Conservation (phyloP, 2,113 vertebrate genomes). For the Oostethus manadensis region DNA sequence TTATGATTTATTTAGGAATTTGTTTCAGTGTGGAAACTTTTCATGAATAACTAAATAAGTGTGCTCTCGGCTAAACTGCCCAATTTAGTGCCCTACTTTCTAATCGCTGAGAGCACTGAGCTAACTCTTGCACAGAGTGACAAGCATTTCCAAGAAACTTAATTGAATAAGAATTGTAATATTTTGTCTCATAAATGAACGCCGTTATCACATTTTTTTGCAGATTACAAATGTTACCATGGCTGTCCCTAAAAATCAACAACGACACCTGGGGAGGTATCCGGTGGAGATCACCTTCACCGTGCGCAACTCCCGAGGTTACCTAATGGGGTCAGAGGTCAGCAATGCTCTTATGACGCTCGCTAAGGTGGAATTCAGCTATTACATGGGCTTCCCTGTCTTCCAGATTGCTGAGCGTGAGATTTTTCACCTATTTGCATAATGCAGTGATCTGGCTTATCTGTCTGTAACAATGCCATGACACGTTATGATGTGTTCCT, state of each 20-base stretch:
- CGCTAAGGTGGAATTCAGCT: constrained; percentile 92
- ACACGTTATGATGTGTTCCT: neutral
- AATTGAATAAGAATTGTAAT: neutral
- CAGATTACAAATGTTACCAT: constrained; percentile 89
- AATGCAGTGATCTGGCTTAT: neutral
- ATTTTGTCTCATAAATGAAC: neutral
- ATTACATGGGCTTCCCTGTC: constrained; percentile 93
- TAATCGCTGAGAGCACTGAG: constrained; percentile 5
- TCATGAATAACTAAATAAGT: constrained; percentile 8
- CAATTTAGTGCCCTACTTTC: constrained; percentile 10
- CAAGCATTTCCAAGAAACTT: constrained; percentile 4
- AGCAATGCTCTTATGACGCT: constrained; percentile 83
- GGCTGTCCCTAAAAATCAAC: constrained; percentile 39
- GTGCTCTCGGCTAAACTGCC: neutral
- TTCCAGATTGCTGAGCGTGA: constrained; percentile 94
- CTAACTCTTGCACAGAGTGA: constrained; percentile 1
- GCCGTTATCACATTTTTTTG: constrained; percentile 17
- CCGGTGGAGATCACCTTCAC: constrained; percentile 86
- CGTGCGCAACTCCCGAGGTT: constrained; percentile 66
- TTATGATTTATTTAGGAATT: constrained; percentile 26
- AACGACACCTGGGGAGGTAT: constrained; percentile 68
- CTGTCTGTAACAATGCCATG: neutral
- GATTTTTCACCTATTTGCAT: constrained; percentile 26
- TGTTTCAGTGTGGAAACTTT: constrained; percentile 11
- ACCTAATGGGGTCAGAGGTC: constrained; percentile 83